phyloP scores from a whole-genome alignment of 1,140 invertebrate species.

The Aphidius gifuensis region DNA sequence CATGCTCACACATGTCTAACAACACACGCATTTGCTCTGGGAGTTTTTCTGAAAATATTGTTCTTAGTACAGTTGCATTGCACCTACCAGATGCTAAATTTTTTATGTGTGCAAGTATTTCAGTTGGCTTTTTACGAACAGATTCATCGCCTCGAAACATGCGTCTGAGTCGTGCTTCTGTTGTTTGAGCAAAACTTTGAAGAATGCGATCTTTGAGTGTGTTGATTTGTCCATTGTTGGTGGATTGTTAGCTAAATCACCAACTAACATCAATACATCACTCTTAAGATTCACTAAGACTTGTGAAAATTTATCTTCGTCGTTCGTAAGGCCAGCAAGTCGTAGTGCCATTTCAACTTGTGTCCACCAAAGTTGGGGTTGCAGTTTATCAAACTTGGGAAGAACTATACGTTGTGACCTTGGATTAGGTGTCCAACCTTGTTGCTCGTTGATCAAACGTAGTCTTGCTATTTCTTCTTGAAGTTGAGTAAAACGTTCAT shows the following conservation, averaged over 20 bases:
- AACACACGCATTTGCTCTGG: constrained; percentile 18
- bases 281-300: background rate
- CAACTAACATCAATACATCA: constrained; percentile 4
- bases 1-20: background rate
- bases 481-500: too few relatives aligned
- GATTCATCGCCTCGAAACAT: constrained; percentile 31
- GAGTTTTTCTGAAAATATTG: constrained; percentile 28
- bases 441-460: too few relatives aligned
- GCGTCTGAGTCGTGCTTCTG: constrained; percentile 27
- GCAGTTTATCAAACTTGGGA: background rate
- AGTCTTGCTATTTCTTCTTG: too few relatives aligned
- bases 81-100: constrained; percentile 21
- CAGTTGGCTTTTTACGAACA: constrained; percentile 30
- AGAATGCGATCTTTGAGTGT: constrained; percentile 21
- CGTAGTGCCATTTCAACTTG: constrained; percentile 2
- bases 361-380: constrained; percentile 6
- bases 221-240: constrained; percentile 16
- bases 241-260: constrained; percentile 17
- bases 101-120: constrained; percentile 31
- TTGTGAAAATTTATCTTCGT: background rate
- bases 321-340: background rate
- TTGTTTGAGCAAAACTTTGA: constrained; percentile 26
- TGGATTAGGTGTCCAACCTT: too few relatives aligned
- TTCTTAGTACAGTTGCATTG: constrained; percentile 22
- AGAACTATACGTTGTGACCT: too few relatives aligned